A percentile compares a stretch with the other conserved stretches of the same genome.
These are phyloP conservation scores for Ariolimax columbianus DNA, from an alignment of 2,888 invertebrate genomes.

Conservation along the genomic window DNA sequence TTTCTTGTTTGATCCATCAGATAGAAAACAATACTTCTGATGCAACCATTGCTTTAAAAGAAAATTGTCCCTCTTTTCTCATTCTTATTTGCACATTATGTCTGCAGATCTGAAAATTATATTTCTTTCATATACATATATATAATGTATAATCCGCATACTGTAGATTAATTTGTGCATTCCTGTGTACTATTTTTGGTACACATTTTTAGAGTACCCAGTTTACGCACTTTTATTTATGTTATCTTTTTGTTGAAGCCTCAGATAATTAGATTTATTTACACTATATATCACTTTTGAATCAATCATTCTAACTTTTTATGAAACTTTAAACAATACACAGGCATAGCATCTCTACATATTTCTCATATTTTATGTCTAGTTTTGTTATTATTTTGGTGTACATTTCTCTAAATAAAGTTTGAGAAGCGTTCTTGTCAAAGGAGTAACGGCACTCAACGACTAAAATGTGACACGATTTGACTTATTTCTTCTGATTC, in stretches of 20 bases:
- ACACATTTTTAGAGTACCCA: constrained; percentile 25
- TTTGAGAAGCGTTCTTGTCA: neutral
- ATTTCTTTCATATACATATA: neutral
- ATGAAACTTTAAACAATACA: neutral
- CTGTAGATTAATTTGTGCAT: constrained; percentile 21
- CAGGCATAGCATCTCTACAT: neutral
- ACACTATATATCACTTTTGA: neutral
- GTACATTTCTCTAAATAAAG: neutral
- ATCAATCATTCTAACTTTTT: neutral
- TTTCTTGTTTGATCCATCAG: neutral
- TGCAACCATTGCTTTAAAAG: too few species aligned
- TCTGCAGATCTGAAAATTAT: neutral
- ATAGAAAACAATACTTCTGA: neutral
- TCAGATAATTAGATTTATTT: constrained; percentile 29
- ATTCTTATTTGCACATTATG: constrained; percentile 11
- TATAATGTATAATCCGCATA: neutral
- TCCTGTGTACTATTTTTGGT: constrained; percentile 21
- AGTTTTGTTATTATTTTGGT: neutral
- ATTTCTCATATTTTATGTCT: neutral
- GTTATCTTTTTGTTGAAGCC: constrained; percentile 10
- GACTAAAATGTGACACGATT: too few species aligned
- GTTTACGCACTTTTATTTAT: constrained; percentile 31
- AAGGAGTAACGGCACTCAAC: too few species aligned
- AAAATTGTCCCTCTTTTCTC: neutral
- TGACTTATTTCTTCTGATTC: too few species aligned